Evolutionary conservation across 2,113 vertebrate species (phyloP).

Genomic region (Paramormyrops kingsleyae): DNA sequence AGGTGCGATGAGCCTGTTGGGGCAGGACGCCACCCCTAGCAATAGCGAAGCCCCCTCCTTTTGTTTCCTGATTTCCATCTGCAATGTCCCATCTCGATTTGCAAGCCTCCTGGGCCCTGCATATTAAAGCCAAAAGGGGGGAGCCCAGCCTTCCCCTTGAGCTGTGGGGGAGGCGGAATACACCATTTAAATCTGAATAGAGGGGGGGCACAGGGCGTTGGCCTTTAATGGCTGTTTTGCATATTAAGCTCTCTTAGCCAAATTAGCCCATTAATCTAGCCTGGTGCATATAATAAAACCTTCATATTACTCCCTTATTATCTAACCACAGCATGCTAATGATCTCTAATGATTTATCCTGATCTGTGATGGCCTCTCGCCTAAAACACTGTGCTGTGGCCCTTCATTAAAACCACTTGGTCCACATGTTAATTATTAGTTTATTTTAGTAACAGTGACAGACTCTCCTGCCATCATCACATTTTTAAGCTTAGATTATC

Average conservation of each 20-base stretch:
- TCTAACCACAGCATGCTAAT: neutral
- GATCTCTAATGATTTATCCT: neutral
- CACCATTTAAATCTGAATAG: neutral
- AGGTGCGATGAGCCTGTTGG: neutral
- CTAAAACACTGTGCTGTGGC: neutral
- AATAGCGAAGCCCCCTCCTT: neutral
- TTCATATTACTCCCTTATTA: neutral
- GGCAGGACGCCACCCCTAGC: neutral
- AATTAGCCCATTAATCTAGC: neutral
- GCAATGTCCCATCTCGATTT: neutral
- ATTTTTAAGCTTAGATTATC: neutral
- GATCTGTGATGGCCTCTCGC: neutral
- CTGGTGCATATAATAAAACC: neutral
- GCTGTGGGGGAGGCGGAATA: neutral
- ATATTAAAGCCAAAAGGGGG: neutral
- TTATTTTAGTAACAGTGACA: neutral
- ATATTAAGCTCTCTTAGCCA: neutral
- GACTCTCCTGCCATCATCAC: neutral
- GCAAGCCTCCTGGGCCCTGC: neutral
- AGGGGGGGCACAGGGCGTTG: neutral
- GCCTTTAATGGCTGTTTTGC: neutral
- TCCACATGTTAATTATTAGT: neutral
- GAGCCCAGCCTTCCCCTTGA: neutral
- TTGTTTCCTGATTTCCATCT: neutral
- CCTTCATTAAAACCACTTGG: neutral